Evolutionary conservation across 2,888 invertebrate genomes (phyloP), one percentile per base, ranked within the genome.

Genomic region (Harpalus rufipes): DNA sequence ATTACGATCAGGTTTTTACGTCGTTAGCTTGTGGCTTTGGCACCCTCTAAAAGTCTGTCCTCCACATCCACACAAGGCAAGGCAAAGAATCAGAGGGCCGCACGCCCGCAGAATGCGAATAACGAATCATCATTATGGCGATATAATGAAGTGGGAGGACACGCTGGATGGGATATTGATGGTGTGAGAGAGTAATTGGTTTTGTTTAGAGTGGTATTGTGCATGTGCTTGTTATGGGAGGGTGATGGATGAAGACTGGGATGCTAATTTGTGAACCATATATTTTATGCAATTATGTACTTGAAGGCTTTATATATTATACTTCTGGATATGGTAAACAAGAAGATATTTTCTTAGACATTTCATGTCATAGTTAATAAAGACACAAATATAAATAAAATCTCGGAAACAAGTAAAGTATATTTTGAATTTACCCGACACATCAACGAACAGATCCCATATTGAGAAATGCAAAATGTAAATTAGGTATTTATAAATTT

Each of bases 1-100:
- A 84, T 84, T 78, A 79, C 84, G 61, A 79, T 79, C 84, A 84
- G 84, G 84, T 78, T 84, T 84, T 84, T 78, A 63, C 51, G 51
- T 63, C 65, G 63, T 63, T 84, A 51, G 76, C 21, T 61, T 76
- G 63, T 84, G 76, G 76, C 63, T 39, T 51, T 7, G 44, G 10
- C 44, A 51, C 44, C 44, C 44, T 51, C 32, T 32, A 32, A 32
- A 32, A 32, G 32, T 32, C 32, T 32, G 32, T 32, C 81, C 83
- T 59, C 74, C 32, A 32, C 32, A 4, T 32, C 32, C 32, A 32
- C 32, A 32, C 32, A 32, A 51, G 18, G 56, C 59, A 58, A 63
- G 39, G 44, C 83, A 32, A n/a, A 61, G 32, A 41, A 16, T 61
- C 44, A 84, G 72, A 72, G 72, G 56, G 74, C 59, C 39, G 18